Evolutionary conservation across 2,113 vertebrate species (phyloP), one percentile per base, ranked within the genome.

Genomic region (Catharus minimus): DNA sequence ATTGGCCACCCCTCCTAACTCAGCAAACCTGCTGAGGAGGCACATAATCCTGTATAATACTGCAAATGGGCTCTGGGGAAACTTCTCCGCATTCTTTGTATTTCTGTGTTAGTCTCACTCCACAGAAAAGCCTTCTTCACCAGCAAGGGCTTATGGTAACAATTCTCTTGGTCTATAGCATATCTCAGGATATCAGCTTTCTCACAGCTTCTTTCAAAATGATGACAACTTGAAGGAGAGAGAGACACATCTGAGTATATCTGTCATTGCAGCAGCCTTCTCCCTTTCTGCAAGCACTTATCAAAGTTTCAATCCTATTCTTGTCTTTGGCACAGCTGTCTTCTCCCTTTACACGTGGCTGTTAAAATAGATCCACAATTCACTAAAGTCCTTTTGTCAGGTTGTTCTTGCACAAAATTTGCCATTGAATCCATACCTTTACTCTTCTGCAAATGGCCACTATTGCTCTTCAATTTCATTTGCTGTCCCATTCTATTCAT

Each of bases 1-100:
- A 19, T 3, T n/a, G 49, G 2, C 9, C 1, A 0, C 41, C 56
- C 33, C 28, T 39, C 15, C 49, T 5, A 47, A 5, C 4, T 46
- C 33, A 41, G 30, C 0, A 0, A 55, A 62, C 30, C 20, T 56
- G 24, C 49, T 49, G 30, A 86, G 41, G 24, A 56, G 24, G 20
- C 20, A 15, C 20, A 26, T 22, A 28, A 46, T 49, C 16, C 55
- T 22, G 11, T 32, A 7, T 5, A 56, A 60, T 39, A 38, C 7
- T 61, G 27, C 6, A 78, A 88, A 52, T 8, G 17, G 41, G 3
- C 13, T 69, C 11, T 57, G 43, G 26, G 55, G 6, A 58, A 44
- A 24, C 7, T n/a, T 43, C 21, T 38, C 13, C 15, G 9, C 2
- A 30, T 14, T 60, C 12, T 28, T 69, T 18, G 2, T 41, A 8